Evolutionary conservation across 2,888 invertebrate species (phyloP), one percentile per base, ranked within the genome.

Genomic region (Eupithecia abbreviata): DNA sequence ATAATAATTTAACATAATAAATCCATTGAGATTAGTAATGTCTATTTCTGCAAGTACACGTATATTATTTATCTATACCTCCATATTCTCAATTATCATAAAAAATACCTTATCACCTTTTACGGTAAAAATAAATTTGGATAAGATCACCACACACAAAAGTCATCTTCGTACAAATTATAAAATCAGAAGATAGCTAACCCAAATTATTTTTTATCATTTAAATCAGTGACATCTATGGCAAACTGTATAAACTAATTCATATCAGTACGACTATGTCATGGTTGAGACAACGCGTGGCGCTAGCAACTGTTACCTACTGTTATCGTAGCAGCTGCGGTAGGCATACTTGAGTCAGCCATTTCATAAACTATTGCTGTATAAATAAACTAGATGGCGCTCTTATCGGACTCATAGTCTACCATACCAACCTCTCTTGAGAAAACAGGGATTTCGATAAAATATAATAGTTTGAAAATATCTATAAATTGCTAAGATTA

Each of bases 141-240:
- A 9, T 3, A 58, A 58, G 0, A 58, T 58, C n/a, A n/a, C 18
- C 18, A 9, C 55, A 18, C 18, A 18, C 55, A 18, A 9, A 58
- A 5, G 15, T 51, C 12, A 2, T 51, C 6, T 51, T 55, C 9
- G 6, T 51, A 55, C 18, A 55, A 55, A n/a, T 18, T 55, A 18
- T 18, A 3, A 0, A n/a, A 18, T 55, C n/a, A 3, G n/a, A 55
- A 18, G 18, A 55, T 55, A 55, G 55, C n/a, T 9, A 18, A 55
- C 55, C 51, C 15, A 15, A 5, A 45, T 45, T n/a, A 15, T 51
- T n/a, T 49, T 6, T 51, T 51, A 15, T 51, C 5, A 15, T 15
- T 15, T 2, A n/a, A 51, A 55, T 4, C 43, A 74, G 65, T 51
- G 71, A 71, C 75, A 71, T 75, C 75, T 75, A 30, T 75, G 42